A percentile compares a stretch with the other conserved stretches of the same genome.
Evolutionary conservation across 2,113 vertebrate genomes (phyloP).

Genomic region (Cettia cetti): DNA sequence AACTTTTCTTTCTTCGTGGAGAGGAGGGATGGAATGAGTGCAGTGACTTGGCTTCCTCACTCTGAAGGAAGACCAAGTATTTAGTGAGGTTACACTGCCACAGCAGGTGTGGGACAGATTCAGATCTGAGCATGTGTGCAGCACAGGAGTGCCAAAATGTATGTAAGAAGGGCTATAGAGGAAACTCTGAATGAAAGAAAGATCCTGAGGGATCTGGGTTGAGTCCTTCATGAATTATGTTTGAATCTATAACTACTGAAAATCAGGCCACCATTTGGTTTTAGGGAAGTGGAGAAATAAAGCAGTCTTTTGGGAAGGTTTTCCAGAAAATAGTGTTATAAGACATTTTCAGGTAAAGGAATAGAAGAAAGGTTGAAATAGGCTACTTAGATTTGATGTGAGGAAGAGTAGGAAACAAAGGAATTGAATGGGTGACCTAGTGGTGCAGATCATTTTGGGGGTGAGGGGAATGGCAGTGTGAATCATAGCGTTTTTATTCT

Average conservation of each 20-base stretch:
- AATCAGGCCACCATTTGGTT: not conserved
- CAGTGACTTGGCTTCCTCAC: not conserved
- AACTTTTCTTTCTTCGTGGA: not conserved
- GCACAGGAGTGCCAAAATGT: not conserved
- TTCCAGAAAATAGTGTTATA: not conserved
- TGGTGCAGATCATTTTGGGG: not conserved
- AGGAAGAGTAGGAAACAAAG: not conserved
- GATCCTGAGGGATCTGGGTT: not conserved
- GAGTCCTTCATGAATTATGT: not conserved
- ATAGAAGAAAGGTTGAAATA: not conserved
- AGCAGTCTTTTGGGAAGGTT: not conserved
- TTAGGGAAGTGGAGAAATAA: not conserved
- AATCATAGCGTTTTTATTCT: not conserved
- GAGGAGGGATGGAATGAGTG: not conserved
- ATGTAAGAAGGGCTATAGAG: rapidly evolving
- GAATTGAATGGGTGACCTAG: not conserved
- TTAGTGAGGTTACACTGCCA: not conserved
- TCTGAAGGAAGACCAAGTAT: not conserved
- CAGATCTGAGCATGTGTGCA: not conserved
- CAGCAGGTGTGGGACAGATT: not conserved
- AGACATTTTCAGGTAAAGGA: not conserved
- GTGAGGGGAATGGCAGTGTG: not conserved
- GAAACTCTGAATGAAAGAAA: not conserved
- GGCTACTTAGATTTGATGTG: not conserved
- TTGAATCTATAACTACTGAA: not conserved